A percentile compares a stretch with the other conserved stretches of the same genome.
phyloP scores from a whole-genome alignment of 2,797 vertebrate species.

The Taenioides sp. region DNA sequence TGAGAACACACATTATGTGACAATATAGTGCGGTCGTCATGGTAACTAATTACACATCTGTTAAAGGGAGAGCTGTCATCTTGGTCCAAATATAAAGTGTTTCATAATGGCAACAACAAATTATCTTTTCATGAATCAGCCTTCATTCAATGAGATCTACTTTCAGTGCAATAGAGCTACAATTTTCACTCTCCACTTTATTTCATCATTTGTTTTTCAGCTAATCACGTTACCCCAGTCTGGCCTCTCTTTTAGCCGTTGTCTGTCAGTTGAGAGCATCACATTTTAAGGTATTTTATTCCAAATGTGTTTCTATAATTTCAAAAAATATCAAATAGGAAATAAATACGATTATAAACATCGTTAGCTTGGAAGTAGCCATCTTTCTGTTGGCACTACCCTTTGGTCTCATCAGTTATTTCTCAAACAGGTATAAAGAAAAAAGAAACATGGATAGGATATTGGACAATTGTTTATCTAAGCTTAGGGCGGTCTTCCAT shows the following conservation, averaged over 20 bases:
- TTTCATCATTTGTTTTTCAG: background rate
- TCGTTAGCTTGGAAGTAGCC: too few relatives aligned
- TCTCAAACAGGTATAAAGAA: too few relatives aligned
- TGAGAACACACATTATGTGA: constrained; percentile 58
- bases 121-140: constrained; percentile 13
- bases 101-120: constrained; percentile 28
- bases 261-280: background rate
- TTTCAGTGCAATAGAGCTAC: background rate
- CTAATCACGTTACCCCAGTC: background rate
- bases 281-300: background rate
- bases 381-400: too few relatives aligned
- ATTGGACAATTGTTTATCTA: too few relatives aligned
- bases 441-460: too few relatives aligned
- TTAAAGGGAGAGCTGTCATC: constrained; percentile 31
- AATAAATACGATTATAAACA: too few relatives aligned
- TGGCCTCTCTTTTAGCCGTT: too few relatives aligned
- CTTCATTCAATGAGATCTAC: constrained; percentile 7
- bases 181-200: background rate
- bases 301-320: background rate
- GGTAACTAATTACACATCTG: constrained; percentile 65
- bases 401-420: too few relatives aligned
- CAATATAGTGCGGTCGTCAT: constrained; percentile 55
- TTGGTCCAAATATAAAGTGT: constrained; percentile 44
- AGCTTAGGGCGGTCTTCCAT: too few relatives aligned
- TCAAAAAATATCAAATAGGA: background rate